Evolutionary conservation across 2,888 invertebrate genomes (phyloP), one percentile per base, ranked within the genome.

Genomic region (Isotomurus palustris): DNA sequence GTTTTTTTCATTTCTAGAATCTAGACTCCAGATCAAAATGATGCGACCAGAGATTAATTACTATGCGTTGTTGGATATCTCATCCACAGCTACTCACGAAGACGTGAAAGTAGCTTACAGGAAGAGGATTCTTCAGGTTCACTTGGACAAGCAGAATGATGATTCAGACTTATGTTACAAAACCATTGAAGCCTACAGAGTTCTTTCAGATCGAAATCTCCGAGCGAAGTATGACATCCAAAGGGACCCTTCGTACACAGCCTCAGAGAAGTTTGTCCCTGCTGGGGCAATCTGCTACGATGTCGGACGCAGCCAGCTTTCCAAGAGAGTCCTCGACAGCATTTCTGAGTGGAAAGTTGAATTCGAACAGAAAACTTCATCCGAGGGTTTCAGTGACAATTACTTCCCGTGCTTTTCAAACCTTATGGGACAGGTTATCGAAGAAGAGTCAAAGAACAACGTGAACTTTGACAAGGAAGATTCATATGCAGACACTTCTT

Each of bases 251-350:
- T 41, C 49, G 10, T 60, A 59, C 40, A 62, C 58, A 41, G 58
- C 53, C n/a, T 28, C 32, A 32, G 53, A 54, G 22, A 40, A n/a
- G 17, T 64, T 64, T 48, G 38, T 55, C 44, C 64, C 64, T 35
- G 66, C 66, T 2, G 66, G 66, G 8, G 53, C 48, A 49, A 67
- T 67, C 22, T 67, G 67, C 50, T 67, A 64, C 41, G 64, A 67
- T 41, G 62, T 67, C 1, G 65, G 65, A 3, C 45, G 60, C 29
- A 58, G 48, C 3, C 67, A 60, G 47, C 55, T 62, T 51, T 60
- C 60, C 21, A 53, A 54, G 21, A 56, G 62, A 17, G 17, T 67
- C 3, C 10, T 62, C n/a, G 52, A 62, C 6, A 53, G 41, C 36
- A 64, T 67, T 29, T 25, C 51, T 17, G 40, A 51, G 8, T 64